Evolutionary conservation across 2,888 invertebrate genomes (phyloP), one percentile per base, ranked within the genome.

Genomic region (Chesias legatella): DNA sequence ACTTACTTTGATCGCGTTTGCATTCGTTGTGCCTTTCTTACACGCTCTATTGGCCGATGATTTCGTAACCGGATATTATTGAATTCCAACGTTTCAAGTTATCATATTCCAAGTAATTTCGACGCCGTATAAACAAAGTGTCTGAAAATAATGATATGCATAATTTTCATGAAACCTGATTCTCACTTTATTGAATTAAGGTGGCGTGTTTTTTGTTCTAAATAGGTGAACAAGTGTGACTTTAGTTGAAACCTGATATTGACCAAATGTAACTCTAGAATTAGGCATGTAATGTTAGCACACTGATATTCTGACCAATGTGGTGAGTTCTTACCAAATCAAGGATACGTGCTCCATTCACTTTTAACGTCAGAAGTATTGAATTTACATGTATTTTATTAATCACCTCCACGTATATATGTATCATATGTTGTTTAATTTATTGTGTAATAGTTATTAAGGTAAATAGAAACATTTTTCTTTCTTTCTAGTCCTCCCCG

Each of bases 41-140:
- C 60, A 73, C 72, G 82, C 71, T 79, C 73, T 63, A 83, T 78
- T 71, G 70, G 57, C 41, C 59, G 48, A 58, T 60, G 43, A 65
- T 74, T 72, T 75, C 70, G 70, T 73, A 79, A 80, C 67, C 73
- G 72, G 68, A 70, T 70, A 60, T 63, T 68, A 65, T 67, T 61
- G 69, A 68, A 74, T 73, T 66, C 63, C 58, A 67, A 65, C 43
- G 29, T 36, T 47, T 29, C 27, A 33, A 27, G 33, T 39, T 42
- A 50, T 37, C 43, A 43, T 49, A 42, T 40, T 39, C 31, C 21
- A 35, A 49, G 35, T 39, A 32, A 32, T 36, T 51, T 47, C n/a
- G n/a, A n/a, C n/a, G n/a, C n/a, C n/a, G n/a, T n/a, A n/a, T n/a
- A n/a, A n/a, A n/a, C n/a, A n/a, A n/a, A n/a, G n/a, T n/a, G n/a